These are phyloP conservation scores for Mnemiopsis leidyi DNA, from an alignment of 37 sponge, comb jelly and placozoan species.

Conservation along the genomic window DNA sequence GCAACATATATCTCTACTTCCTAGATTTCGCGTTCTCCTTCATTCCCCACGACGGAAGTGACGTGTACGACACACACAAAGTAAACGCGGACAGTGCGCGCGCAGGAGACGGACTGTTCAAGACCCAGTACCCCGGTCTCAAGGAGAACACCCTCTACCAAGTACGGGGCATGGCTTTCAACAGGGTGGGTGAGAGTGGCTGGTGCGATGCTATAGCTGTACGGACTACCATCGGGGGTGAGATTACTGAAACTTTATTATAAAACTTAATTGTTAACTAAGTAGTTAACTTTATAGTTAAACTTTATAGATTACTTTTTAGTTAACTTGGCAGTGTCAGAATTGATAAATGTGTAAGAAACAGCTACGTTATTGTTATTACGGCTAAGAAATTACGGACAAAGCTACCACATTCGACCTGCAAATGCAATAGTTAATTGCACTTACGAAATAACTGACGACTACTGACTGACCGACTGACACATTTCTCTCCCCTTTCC, in stretches of 20 bases:
- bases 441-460: no score
- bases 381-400: background rate
- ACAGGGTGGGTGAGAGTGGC: conserved; percentile 7
- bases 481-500: background rate
- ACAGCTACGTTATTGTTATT: background rate
- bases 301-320: no score
- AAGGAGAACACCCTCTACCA: conserved; percentile 48
- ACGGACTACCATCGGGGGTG: conserved; percentile 48
- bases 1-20: background rate
- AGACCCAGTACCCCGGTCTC: background rate
- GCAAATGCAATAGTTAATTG: no score
- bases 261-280: no score
- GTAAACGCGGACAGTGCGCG: background rate
- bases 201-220: conserved; percentile 13
- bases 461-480: background rate
- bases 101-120: background rate
- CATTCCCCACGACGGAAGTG: conserved; percentile 22
- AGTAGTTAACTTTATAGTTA: no score
- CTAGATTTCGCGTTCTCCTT: conserved; percentile 45
- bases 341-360: no score
- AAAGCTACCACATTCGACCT: no score
- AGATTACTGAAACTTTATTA: no score
- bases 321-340: no score
- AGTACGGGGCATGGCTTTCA: conserved; percentile 9
- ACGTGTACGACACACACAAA: background rate